A percentile compares a stretch with the other conserved stretches of the same genome.
Evolutionary conservation across 1,140 invertebrate species (phyloP).

Genomic region (Papilio dardanus): DNA sequence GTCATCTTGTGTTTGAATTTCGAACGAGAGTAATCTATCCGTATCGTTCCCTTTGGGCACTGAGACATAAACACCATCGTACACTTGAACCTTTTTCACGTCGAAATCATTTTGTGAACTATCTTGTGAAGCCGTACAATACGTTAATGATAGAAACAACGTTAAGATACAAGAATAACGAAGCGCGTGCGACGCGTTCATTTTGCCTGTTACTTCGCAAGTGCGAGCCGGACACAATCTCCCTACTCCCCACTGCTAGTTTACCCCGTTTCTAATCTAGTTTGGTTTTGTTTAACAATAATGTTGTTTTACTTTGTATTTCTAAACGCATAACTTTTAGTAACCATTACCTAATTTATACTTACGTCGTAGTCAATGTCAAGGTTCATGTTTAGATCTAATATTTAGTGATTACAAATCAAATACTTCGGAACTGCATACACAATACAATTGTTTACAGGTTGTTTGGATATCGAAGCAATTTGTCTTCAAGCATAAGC

Average conservation of each 20-base stretch:
- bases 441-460: no score
- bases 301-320: neutral
- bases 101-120: conserved; percentile 35
- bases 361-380: no score
- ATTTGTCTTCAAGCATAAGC: no score
- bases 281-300: conserved; percentile 13
- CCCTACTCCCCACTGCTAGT: conserved; percentile 47
- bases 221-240: conserved; percentile 47
- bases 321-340: neutral
- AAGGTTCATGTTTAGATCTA: no score
- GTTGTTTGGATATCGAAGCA: neutral
- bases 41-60: conserved; percentile 52
- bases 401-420: no score
- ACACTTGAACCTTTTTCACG: conserved; percentile 54
- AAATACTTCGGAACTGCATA: no score
- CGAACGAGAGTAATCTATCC: conserved; percentile 59
- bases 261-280: conserved; percentile 39
- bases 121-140: conserved; percentile 35
- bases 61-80: conserved; percentile 60
- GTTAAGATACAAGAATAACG: conserved; percentile 42
- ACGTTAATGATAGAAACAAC: conserved; percentile 42
- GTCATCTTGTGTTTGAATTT: conserved; percentile 51
- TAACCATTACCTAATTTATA: neutral
- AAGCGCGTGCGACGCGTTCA: conserved; percentile 54
- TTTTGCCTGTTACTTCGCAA: conserved; percentile 57